Percentiles rank a stretch among this genome's conserved stretches.
Evolutionary conservation across 2,113 vertebrate genomes (phyloP).

Genomic region (Polypterus senegalus): DNA sequence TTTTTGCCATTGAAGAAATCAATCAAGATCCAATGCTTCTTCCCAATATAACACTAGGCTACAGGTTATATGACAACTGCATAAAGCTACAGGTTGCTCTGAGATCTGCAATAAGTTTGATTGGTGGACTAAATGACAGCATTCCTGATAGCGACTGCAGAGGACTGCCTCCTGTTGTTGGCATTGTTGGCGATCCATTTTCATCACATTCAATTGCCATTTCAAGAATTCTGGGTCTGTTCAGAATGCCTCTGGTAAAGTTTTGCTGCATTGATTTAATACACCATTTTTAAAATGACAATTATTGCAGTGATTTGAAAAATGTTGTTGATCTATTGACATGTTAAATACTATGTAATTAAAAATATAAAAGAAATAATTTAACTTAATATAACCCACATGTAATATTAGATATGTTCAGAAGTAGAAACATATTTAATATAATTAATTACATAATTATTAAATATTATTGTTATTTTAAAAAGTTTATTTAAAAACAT

Average conservation of each 20-base stretch:
- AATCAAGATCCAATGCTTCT: constrained; percentile 1
- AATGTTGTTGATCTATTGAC: neutral
- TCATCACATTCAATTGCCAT: constrained; percentile 5
- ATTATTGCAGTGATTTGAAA: too few relatives aligned
- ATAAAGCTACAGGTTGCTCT: neutral
- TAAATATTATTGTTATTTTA: too few relatives aligned
- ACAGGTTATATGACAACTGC: constrained; percentile 4
- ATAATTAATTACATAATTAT: too few relatives aligned
- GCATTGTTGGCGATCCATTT: neutral
- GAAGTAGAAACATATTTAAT: too few relatives aligned
- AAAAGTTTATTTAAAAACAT: too few relatives aligned
- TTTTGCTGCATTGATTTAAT: too few relatives aligned
- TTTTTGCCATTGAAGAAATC: constrained; percentile 10
- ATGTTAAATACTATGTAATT: neutral
- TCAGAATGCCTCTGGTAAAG: constrained; percentile 6
- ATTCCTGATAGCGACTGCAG: neutral
- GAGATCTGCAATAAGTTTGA: neutral
- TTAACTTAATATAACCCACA: neutral
- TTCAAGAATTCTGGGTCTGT: neutral
- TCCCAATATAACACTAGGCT: constrained; percentile 6
- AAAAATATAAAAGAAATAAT: neutral
- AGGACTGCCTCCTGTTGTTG: neutral
- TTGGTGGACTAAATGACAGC: neutral
- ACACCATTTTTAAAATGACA: too few relatives aligned
- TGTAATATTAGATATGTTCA: neutral